Base-by-base conservation (phyloP, 2,113 vertebrate genomes). In the Thamnaconus septentrionalis region DNA sequence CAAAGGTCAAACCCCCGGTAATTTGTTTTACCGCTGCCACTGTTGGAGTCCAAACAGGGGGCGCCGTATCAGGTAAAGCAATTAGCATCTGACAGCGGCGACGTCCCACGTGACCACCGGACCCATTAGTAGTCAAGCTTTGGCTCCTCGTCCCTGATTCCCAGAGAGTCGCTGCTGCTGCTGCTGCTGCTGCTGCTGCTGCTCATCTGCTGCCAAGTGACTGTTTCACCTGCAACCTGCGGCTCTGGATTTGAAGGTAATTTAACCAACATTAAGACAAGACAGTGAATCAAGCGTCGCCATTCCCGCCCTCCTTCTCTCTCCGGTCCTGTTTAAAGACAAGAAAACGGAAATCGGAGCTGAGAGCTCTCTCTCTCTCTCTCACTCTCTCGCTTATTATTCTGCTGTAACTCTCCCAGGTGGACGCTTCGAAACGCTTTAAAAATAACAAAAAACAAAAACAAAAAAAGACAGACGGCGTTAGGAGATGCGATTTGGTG, bases 21-120 rank as follows among this genome's bases (percentile, higher is more conserved):
- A 89, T 88, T 85, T 85, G 81, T 86, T 87, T 85, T 78, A 71
- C 59, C 44, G 42, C 56, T 5, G 65, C 72, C 73, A 85, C 83
- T 31, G 18, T 31, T 31, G 18, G 18, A 31, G 46, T 75, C 82
- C 68, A 83, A 85, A 70, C 76, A 80, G 66, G 42, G 84, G 60
- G 80, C 80, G 76, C 86, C 64, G 75, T 3, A 79, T 82, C 53
- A 87, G 81, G 75, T 87, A 88, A 91, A 91, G 88, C 80, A 92
- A 91, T 89, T 90, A 88, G 91, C 86, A 83, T 88, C 64, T 87
- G 89, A 92, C 87, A 75, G 45, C 50, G 83, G 43, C 60, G 73
- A 71, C 64, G 85, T 89, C 85, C 83, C 86, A 79, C 42, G 64
- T 41, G 55, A 85, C 86, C 70, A 39, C 81, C 88, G 89, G 78